These are phyloP conservation scores for Vannuccia rotundouncinata DNA, from an alignment of 2,888 invertebrate genomes.

Conservation along the genomic window DNA sequence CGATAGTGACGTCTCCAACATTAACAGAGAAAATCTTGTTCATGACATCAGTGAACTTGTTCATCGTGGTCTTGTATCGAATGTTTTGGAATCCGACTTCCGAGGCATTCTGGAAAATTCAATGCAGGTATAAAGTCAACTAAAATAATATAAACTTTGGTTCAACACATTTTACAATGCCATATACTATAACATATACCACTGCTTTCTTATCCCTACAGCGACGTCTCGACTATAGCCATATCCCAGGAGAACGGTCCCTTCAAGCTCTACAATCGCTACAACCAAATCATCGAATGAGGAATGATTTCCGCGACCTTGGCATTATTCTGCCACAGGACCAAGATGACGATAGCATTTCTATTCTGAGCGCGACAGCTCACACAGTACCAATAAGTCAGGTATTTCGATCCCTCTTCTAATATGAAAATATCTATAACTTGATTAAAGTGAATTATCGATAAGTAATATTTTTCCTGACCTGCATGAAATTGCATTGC, in stretches of 20 bases:
- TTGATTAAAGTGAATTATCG: too few species aligned
- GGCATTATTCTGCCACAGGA: conserved; percentile 44
- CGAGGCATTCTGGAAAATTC: conserved; percentile 48
- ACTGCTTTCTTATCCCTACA: conserved; percentile 43
- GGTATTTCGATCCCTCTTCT: background rate
- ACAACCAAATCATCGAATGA: conserved; percentile 44
- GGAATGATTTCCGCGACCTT: conserved; percentile 52
- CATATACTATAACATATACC: too few species aligned
- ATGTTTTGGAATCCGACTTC: conserved; percentile 50
- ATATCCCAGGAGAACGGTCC: conserved; percentile 47
- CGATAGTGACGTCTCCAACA: background rate
- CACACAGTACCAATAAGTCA: conserved; percentile 41
- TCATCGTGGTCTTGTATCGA: conserved; percentile 51
- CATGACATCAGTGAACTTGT: conserved; percentile 54
- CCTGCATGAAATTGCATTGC: too few species aligned
- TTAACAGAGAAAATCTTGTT: conserved; percentile 46
- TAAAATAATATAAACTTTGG: too few species aligned
- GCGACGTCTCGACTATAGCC: conserved; percentile 45
- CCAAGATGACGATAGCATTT: conserved; percentile 47
- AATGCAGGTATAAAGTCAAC: conserved; percentile 48
- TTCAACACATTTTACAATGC: too few species aligned
- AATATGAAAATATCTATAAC: too few species aligned
- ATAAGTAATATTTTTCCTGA: too few species aligned
- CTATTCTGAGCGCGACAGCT: conserved; percentile 53
- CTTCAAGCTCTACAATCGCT: conserved; percentile 47